Base-by-base conservation (phyloP, 2,888 invertebrate species). In the Branchellion lobata region DNA sequence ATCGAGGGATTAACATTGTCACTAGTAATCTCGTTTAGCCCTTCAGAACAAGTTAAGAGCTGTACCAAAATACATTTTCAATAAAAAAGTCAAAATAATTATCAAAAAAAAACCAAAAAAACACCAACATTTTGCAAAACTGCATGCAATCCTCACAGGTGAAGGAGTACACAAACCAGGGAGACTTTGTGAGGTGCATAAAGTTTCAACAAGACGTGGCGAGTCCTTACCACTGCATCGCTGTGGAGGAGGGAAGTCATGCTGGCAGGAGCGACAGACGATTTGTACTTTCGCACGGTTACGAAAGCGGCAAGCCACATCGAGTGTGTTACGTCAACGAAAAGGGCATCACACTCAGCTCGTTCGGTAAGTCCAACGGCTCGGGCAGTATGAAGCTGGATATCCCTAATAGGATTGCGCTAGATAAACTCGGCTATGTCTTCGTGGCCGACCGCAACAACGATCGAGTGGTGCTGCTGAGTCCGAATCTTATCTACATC, bases 401-500 rank as follows among this genome's bases (percentile, higher is more conserved):
- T 34, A 24, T 73, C 18, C 80, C 80, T 27, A 57, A 40, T 24
- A 31, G 78, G 27, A 76, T 80, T 36, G 40, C 78, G 0, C 72
- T 80, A 24, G 80, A 80, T 65, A 57, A 51, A 21, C 73, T 73
- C 29, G 78, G 78, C 21, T 78, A 80, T 51, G 57, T 80, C 27
- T 77, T 80, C 33, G 80, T 80, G 3, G 72, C 77, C 21, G 80
- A 80, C 34, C 27, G 80, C 21, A 80, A 80, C 73, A 80, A 80
- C 53, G 71, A 78, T 31, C 72, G 80, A 24, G 29, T 80, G 34
- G 68, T 78, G 61, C 73, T 78, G 36, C 36, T 80, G 51, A 78
- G 78, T 73, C 80, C 80, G 11, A 80, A 78, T 24, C 68, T 80
- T 27, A 40, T 80, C 31, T 77, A 80, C 78, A 73, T 80, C 31